These are phyloP conservation scores for Pogonomyrmex barbatus DNA, from an alignment of 1,140 invertebrate genomes.

Conservation along the genomic window DNA sequence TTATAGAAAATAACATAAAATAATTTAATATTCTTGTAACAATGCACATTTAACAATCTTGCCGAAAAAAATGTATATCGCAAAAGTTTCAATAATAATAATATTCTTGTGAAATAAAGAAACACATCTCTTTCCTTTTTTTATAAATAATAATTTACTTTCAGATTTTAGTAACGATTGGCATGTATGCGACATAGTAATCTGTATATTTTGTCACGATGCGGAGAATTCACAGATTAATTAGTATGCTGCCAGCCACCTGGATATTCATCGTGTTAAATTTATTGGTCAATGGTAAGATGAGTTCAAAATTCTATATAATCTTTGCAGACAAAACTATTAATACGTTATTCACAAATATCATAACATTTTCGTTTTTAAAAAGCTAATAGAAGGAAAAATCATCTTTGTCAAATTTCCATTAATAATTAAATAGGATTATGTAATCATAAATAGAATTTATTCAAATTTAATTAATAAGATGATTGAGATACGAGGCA, in stretches of 20 bases:
- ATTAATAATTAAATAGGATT: neutral
- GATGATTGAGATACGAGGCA: neutral
- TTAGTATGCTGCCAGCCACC: slow-evolving; percentile 93
- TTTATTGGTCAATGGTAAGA: slow-evolving; percentile 92
- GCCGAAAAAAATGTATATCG: neutral
- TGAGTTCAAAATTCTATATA: slow-evolving; percentile 3
- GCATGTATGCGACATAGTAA: slow-evolving; percentile 72
- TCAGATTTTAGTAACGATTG: slow-evolving; percentile 75
- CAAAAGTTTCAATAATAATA: neutral
- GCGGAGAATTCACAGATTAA: slow-evolving; percentile 87
- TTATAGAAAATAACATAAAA: neutral
- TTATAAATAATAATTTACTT: slow-evolving; percentile 23
- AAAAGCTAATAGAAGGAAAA: neutral
- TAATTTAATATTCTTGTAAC: slow-evolving; percentile 11
- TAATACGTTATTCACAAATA: neutral
- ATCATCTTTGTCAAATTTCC: neutral
- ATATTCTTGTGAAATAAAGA: neutral
- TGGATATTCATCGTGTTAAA: slow-evolving; percentile 93
- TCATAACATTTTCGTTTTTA: neutral
- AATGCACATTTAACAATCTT: neutral
- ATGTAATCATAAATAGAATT: neutral
- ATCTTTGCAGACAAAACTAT: neutral
- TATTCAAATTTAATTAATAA: neutral
- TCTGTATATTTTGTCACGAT: slow-evolving; percentile 85
- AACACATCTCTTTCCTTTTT: neutral